Percentiles rank a stretch among this genome's conserved stretches.
These are phyloP conservation scores for Lontra canadensis DNA, from an alignment of 2,113 vertebrate species.

Conservation along the genomic window DNA sequence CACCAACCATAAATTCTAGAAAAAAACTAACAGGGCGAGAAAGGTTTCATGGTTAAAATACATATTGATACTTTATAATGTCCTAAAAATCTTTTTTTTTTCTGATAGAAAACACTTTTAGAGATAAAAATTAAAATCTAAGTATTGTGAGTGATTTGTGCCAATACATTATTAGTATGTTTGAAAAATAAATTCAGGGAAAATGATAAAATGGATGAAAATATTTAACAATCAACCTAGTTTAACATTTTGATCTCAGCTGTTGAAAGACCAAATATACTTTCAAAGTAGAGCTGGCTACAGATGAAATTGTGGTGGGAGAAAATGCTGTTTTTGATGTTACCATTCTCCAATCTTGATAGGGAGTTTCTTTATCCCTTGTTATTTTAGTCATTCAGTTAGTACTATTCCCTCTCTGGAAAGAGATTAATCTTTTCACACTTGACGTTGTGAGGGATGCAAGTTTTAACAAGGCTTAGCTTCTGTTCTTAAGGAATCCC, in stretches of 20 bases:
- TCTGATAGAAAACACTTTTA: constrained; percentile 28
- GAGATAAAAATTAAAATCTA: neutral
- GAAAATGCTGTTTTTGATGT: neutral
- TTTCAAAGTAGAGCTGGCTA: neutral
- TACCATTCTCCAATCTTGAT: neutral
- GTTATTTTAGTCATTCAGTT: neutral
- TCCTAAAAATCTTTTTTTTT: neutral
- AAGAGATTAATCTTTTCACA: neutral
- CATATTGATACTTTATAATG: neutral
- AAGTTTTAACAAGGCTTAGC: neutral
- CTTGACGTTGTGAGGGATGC: no score
- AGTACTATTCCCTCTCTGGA: neutral
- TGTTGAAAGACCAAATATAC: neutral
- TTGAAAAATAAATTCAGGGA: neutral
- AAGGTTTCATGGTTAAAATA: constrained; percentile 45
- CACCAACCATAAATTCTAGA: constrained; percentile 64
- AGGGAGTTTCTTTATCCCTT: neutral
- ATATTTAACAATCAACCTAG: neutral
- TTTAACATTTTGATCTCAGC: neutral
- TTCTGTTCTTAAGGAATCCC: neutral
- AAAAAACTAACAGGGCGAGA: constrained; percentile 71
- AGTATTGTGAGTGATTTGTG: neutral
- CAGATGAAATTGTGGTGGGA: neutral
- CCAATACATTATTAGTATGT: neutral
- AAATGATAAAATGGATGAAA: neutral